Evolutionary conservation across 1,140 invertebrate species (phyloP).

Genomic region (Saccostrea cuccullata): DNA sequence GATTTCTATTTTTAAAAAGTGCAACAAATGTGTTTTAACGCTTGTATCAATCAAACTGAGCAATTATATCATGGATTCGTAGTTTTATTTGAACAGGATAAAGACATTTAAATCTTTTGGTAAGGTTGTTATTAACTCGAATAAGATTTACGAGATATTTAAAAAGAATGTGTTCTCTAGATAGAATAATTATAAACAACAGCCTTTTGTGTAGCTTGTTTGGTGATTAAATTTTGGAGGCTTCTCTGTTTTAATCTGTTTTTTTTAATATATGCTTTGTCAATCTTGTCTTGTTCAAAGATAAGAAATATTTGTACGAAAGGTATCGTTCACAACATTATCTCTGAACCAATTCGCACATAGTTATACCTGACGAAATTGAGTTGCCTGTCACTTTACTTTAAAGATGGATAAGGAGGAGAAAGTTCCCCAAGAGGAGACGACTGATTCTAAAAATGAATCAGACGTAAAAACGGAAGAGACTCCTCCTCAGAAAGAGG

Average conservation of each 20-base stretch:
- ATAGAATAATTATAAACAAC: constrained; percentile 1
- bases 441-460: constrained; percentile 1
- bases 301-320: too few relatives aligned
- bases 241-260: too few relatives aligned
- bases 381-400: background rate
- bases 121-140: background rate
- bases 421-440: background rate
- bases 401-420: constrained; percentile 10
- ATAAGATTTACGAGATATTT: constrained; percentile 3
- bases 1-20: constrained; percentile 1
- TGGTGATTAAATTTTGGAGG: too few relatives aligned
- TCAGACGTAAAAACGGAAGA: background rate
- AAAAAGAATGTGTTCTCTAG: background rate
- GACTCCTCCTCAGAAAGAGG: background rate
- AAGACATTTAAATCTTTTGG: constrained; percentile 6
- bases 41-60: background rate
- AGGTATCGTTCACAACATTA: too few relatives aligned
- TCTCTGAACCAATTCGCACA: too few relatives aligned
- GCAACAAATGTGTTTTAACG: background rate
- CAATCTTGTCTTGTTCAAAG: too few relatives aligned
- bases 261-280: too few relatives aligned
- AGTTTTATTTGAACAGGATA: background rate
- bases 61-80: constrained; percentile 6
- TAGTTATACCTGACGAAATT: background rate
- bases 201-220: too few relatives aligned